phyloP scores from a whole-genome alignment of 2,113 vertebrate species.

The Upupa epops region DNA sequence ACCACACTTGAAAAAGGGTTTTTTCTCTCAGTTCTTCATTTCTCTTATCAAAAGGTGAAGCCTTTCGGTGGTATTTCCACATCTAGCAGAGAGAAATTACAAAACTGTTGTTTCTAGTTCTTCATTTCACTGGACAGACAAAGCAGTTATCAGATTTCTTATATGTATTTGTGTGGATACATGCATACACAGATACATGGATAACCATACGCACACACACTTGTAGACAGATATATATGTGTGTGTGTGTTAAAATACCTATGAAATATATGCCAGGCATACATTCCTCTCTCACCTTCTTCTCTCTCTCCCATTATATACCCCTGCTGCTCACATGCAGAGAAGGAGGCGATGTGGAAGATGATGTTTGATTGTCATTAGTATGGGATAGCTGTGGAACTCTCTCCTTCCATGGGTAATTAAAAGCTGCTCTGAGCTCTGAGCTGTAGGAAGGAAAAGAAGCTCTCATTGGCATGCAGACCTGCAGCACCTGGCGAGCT shows the following conservation, averaged over 20 bases:
- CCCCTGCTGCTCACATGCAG: background rate
- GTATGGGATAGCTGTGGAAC: constrained; percentile 2
- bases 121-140: background rate
- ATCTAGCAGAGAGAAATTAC: background rate
- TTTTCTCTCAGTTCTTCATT: background rate
- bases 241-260: background rate
- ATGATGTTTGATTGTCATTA: background rate
- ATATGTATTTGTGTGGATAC: no score
- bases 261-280: background rate
- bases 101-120: background rate
- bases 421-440: constrained; percentile 30
- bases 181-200: background rate
- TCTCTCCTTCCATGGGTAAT: constrained; percentile 16
- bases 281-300: background rate
- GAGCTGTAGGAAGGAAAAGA: background rate
- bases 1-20: background rate
- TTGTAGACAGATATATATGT: no score
- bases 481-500: background rate
- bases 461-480: background rate
- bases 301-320: background rate
- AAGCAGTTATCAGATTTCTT: background rate
- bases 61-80: background rate
- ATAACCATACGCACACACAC: no score
- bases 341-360: background rate
- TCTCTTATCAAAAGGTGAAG: background rate